phyloP scores from a whole-genome alignment of 2,797 vertebrate species.

The Coluber constrictor region DNA sequence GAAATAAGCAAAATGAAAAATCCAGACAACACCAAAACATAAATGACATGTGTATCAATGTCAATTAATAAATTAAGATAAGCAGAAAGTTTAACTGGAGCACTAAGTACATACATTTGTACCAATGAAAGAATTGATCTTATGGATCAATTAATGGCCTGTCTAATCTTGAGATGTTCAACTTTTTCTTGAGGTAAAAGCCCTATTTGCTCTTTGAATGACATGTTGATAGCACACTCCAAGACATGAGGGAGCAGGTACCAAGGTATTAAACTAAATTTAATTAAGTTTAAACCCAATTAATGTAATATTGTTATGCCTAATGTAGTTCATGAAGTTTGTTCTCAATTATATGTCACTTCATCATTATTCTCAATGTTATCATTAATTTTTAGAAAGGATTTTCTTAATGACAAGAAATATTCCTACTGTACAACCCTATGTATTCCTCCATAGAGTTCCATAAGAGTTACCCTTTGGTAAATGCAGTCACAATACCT shows the following conservation, averaged over 20 bases:
- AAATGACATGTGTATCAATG: neutral
- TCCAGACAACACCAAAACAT: neutral
- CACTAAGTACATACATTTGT: neutral
- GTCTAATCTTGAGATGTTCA: neutral
- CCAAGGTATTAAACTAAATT: neutral
- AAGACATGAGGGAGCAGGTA: neutral
- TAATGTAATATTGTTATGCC: neutral
- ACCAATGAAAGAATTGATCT: neutral
- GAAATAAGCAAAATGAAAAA: neutral
- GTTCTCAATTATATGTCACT: neutral
- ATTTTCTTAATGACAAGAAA: neutral
- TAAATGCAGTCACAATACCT: slow-evolving; percentile 68
- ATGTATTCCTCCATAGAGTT: neutral
- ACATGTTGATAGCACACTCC: neutral
- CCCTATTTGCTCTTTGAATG: neutral
- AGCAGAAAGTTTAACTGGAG: neutral
- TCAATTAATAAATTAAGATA: neutral
- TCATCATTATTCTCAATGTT: neutral
- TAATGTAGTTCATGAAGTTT: neutral
- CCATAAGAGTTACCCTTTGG: neutral
- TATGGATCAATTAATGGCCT: neutral
- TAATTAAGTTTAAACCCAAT: neutral
- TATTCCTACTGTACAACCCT: neutral
- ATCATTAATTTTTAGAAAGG: neutral
- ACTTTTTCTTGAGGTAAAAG: neutral